These are phyloP conservation scores for Montipora capitata DNA, from an alignment of 92 coral and sea anemone species.

Conservation along the genomic window DNA sequence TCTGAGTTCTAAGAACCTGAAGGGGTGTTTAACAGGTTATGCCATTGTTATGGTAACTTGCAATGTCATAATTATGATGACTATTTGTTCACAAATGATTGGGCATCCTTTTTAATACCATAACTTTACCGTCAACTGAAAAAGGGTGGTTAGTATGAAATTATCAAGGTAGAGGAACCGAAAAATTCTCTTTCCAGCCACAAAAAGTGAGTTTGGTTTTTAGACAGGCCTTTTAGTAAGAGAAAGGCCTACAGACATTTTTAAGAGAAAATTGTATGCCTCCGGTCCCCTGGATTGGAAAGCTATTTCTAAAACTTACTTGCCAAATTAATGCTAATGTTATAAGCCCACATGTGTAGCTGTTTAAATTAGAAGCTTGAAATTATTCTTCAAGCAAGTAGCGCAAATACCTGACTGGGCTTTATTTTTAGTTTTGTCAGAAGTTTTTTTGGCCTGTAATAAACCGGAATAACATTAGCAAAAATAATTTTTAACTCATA, in stretches of 20 bases:
- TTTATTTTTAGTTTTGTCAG: too few relatives aligned
- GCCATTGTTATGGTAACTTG: too few relatives aligned
- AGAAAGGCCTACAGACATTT: not conserved
- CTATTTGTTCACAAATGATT: not conserved
- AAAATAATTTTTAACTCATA: too few relatives aligned
- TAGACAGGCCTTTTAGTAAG: constrained; percentile 1
- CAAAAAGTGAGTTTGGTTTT: constrained; percentile 1
- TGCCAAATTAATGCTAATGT: constrained; percentile 2
- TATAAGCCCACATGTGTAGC: not conserved
- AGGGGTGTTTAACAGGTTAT: too few relatives aligned
- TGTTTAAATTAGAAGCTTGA: constrained; percentile 8
- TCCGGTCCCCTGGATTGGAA: constrained; percentile 17
- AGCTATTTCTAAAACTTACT: constrained; percentile 15
- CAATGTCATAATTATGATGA: constrained; percentile 2
- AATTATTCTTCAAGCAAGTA: not conserved
- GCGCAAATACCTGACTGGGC: too few relatives aligned
- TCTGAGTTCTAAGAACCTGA: too few relatives aligned
- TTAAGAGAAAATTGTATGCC: not conserved
- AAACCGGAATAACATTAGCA: too few relatives aligned
- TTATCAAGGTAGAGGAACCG: constrained; percentile 4
- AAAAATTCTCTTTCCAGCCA: not conserved
- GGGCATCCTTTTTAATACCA: constrained; percentile 6
- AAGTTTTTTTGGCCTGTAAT: too few relatives aligned
- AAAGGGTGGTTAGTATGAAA: constrained; percentile 13
- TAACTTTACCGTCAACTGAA: constrained; percentile 2